Percentiles rank a stretch among this genome's conserved stretches.
Evolutionary conservation across 2,113 vertebrate genomes (phyloP).

Genomic region (Salminus brasiliensis): DNA sequence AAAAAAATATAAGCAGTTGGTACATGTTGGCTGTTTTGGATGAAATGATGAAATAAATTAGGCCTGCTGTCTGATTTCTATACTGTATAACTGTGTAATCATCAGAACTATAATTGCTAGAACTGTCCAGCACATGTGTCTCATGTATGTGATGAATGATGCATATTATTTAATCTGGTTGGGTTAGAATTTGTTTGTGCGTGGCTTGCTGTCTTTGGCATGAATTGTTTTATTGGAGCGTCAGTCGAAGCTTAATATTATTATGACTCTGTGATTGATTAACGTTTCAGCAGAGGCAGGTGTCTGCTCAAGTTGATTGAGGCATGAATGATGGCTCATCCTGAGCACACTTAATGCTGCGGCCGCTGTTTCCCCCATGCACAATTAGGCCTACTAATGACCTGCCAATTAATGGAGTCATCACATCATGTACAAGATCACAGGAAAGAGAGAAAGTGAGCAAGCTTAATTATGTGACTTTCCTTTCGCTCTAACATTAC

Average conservation of each 20-base stretch:
- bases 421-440: conserved; percentile 35
- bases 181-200: not conserved
- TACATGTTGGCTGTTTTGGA: no score
- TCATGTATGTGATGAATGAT: no score
- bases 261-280: conserved; percentile 68
- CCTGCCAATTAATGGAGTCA: conserved; percentile 47
- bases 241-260: conserved; percentile 53
- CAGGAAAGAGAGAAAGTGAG: not conserved
- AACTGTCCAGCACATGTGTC: no score
- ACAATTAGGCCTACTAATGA: conserved; percentile 53
- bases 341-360: conserved; percentile 47
- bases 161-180: conserved; percentile 1
- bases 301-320: conserved; percentile 68
- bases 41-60: no score
- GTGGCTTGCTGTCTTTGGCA: conserved; percentile 29
- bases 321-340: conserved; percentile 62
- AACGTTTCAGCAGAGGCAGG: conserved; percentile 53
- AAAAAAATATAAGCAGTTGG: no score
- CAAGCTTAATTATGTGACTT: not conserved
- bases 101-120: no score
- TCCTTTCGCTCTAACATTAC: not conserved
- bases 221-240: conserved; percentile 56
- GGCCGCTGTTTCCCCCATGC: conserved; percentile 33
- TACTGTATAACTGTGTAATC: no score
- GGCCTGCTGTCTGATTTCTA: no score